phyloP scores from a whole-genome alignment of 2,888 invertebrate species.

The Drosophila pegasa region DNA sequence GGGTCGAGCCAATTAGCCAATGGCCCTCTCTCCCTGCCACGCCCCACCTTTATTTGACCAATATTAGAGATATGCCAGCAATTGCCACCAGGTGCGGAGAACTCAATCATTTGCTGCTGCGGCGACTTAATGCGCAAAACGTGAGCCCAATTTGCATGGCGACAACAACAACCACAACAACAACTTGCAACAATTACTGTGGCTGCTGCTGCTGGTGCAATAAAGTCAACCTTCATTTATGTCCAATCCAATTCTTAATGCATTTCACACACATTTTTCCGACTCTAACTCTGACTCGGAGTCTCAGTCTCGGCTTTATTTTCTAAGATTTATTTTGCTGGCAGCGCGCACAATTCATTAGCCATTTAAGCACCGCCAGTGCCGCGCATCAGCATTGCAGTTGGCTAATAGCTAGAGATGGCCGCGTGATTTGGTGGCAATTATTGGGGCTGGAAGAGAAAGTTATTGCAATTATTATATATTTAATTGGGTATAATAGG shows the following conservation, averaged over 20 bases:
- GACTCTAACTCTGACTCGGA: slow-evolving; percentile 1
- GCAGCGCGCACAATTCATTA: slow-evolving; percentile 65
- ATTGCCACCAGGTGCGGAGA: slow-evolving; percentile 70
- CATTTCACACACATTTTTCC: slow-evolving; percentile 56
- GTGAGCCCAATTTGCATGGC: slow-evolving; percentile 78
- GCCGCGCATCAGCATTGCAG: slow-evolving; percentile 26
- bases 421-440: slow-evolving; percentile 14
- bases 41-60: neutral
- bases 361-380: slow-evolving; percentile 32
- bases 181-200: slow-evolving; percentile 15
- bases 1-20: slow-evolving; percentile 55
- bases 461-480: too few relatives aligned
- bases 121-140: slow-evolving; percentile 80
- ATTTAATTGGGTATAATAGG: too few relatives aligned
- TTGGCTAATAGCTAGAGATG: slow-evolving; percentile 33
- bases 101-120: slow-evolving; percentile 77
- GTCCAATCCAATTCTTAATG: slow-evolving; percentile 47
- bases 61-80: slow-evolving; percentile 44
- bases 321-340: slow-evolving; percentile 54
- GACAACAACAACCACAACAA: slow-evolving; percentile 51
- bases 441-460: too few relatives aligned
- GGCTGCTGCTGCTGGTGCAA: slow-evolving; percentile 28
- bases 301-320: slow-evolving; percentile 19
- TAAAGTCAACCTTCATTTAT: slow-evolving; percentile 64
- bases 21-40: neutral